These are phyloP conservation scores for Passer domesticus DNA, from an alignment of 2,113 vertebrate species.

Conservation along the genomic window DNA sequence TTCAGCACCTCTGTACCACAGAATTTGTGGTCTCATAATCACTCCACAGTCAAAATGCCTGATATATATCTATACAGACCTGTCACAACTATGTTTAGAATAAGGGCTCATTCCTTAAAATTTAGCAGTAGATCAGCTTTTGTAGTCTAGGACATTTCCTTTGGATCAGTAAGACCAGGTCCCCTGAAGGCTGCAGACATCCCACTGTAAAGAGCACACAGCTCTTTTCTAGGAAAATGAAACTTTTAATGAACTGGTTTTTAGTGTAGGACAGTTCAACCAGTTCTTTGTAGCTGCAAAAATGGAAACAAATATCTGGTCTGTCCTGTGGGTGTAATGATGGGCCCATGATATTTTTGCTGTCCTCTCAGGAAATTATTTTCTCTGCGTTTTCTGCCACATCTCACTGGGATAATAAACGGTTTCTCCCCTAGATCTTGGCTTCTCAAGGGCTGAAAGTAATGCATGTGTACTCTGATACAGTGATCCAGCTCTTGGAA, in stretches of 20 bases:
- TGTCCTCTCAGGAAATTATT: not conserved
- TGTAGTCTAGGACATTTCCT: not conserved
- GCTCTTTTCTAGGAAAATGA: not conserved
- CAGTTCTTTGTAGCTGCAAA: not conserved
- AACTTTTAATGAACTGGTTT: not conserved
- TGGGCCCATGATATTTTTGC: not conserved
- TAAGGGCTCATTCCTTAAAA: not conserved
- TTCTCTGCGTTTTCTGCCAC: not conserved
- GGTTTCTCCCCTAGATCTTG: not conserved
- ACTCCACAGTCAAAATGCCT: not conserved
- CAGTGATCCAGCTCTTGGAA: not conserved
- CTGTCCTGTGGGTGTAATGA: not conserved
- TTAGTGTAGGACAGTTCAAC: not conserved
- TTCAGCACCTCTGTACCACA: not conserved
- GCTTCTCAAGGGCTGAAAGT: not conserved
- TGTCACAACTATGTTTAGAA: not conserved
- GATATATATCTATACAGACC: not conserved
- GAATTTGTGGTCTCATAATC: not conserved
- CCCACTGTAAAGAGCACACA: no score
- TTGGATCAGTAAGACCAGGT: not conserved
- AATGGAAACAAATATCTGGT: not conserved
- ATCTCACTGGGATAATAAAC: not conserved
- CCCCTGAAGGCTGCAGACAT: not conserved
- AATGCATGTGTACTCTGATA: fast-evolving
- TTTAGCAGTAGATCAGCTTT: not conserved